Percentiles rank a stretch among this genome's conserved stretches.
phyloP scores from a whole-genome alignment of 1,140 invertebrate species.

The Macrotrachela quadricornifera region DNA sequence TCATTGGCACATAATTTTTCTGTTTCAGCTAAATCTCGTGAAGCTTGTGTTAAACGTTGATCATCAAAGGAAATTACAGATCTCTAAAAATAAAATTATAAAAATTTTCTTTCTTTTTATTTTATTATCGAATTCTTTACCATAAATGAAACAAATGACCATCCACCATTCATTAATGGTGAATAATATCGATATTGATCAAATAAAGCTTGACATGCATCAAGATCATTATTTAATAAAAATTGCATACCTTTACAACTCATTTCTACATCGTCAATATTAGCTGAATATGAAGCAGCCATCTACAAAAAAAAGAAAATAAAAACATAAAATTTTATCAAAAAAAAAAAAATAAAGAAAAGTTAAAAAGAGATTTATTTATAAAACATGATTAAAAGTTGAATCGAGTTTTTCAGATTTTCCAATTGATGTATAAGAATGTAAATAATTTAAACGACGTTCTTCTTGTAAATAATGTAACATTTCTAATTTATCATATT shows the following conservation, averaged over 20 bases:
- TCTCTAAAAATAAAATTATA: slow-evolving; percentile 33
- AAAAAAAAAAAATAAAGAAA: too few species aligned
- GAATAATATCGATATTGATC: slow-evolving; percentile 34
- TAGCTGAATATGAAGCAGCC: too few species aligned
- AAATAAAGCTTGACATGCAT: slow-evolving; percentile 43
- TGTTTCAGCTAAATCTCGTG: slow-evolving; percentile 39
- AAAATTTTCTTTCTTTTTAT: neutral
- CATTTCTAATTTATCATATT: slow-evolving; percentile 30
- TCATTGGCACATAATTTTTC: slow-evolving; percentile 37
- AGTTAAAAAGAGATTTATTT: too few species aligned
- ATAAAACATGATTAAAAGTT: too few species aligned
- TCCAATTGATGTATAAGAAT: too few species aligned
- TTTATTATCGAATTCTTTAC: slow-evolving; percentile 18
- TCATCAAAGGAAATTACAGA: slow-evolving; percentile 51
- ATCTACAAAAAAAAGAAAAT: too few species aligned
- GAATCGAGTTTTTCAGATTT: too few species aligned
- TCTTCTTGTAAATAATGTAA: slow-evolving; percentile 29
- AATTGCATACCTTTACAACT: slow-evolving; percentile 42
- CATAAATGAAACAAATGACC: slow-evolving; percentile 46
- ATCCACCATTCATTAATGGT: slow-evolving; percentile 42
- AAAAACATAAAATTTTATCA: too few species aligned
- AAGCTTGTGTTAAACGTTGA: slow-evolving; percentile 39
- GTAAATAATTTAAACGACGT: slow-evolving; percentile 10
- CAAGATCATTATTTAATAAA: slow-evolving; percentile 43
- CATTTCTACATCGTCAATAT: slow-evolving; percentile 22